Conservation (phyloP, 2,113 vertebrate genomes). For the Solenodon paradoxus region DNA sequence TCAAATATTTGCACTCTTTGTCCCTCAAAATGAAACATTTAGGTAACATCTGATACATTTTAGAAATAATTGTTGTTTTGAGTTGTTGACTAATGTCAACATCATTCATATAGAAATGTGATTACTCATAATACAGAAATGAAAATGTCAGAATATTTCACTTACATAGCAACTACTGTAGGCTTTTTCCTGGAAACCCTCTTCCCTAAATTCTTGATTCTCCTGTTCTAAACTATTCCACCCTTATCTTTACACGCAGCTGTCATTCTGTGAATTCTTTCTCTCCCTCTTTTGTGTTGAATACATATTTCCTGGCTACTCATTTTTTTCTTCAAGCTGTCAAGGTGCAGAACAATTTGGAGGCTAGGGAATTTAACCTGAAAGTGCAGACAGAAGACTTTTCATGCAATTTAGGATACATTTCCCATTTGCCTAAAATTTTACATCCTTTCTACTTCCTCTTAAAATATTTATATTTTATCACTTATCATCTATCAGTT, state of each 20-base stretch:
- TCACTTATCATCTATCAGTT: not conserved
- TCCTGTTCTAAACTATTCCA: not conserved
- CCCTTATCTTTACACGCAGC: not conserved
- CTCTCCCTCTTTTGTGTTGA: not conserved
- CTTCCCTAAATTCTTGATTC: not conserved
- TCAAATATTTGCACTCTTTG: not conserved
- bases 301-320: not conserved
- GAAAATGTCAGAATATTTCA: not conserved
- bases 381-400: not conserved
- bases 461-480: not conserved
- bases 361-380: not conserved
- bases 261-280: not conserved
- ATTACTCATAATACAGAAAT: not conserved
- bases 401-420: not conserved
- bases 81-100: not conserved
- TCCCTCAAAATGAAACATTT: not conserved
- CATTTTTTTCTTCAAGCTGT: not conserved
- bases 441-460: not conserved
- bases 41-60: not conserved
- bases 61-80: not conserved
- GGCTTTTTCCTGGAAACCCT: not conserved
- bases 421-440: constrained; percentile 11
- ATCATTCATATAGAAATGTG: not conserved
- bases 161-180: not conserved
- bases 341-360: not conserved